These are phyloP conservation scores for Galaxias olidus DNA, from an alignment of 2,797 vertebrate genomes.

Conservation along the genomic window DNA sequence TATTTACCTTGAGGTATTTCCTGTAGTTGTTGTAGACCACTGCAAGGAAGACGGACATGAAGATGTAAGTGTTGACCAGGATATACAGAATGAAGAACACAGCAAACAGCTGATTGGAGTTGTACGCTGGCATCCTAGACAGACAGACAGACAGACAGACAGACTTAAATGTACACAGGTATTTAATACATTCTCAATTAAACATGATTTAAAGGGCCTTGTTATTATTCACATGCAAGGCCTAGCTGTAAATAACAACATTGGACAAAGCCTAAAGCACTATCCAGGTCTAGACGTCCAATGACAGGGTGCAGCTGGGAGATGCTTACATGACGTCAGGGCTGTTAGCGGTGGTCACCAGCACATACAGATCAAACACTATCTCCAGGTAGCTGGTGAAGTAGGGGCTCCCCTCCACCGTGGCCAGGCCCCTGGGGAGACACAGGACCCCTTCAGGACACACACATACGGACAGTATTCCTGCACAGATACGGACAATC, in stretches of 20 bases:
- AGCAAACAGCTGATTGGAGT: slow-evolving; percentile 79
- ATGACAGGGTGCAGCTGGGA: neutral
- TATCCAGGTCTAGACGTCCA: too few species aligned
- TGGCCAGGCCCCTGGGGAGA: slow-evolving; percentile 76
- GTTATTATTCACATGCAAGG: too few species aligned
- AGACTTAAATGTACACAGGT: neutral
- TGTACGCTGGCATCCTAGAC: slow-evolving; percentile 92
- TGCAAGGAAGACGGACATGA: slow-evolving; percentile 95
- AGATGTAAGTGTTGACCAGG: slow-evolving; percentile 92
- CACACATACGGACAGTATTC: too few species aligned
- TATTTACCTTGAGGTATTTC: slow-evolving; percentile 67
- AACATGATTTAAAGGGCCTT: too few species aligned
- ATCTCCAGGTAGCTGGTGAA: slow-evolving; percentile 87
- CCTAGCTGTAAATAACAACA: too few species aligned
- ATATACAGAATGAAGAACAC: slow-evolving; percentile 91
- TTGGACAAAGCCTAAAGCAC: too few species aligned
- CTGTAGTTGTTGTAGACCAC: slow-evolving; percentile 97
- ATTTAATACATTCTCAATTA: too few species aligned
- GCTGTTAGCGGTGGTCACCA: slow-evolving; percentile 93
- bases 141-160: slow-evolving; percentile 4
- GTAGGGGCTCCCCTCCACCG: slow-evolving; percentile 79
- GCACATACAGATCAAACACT: slow-evolving; percentile 89
- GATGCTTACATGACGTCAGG: slow-evolving; percentile 88
- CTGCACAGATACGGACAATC: too few species aligned
- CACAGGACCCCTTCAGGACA: too few species aligned